A percentile compares a stretch with the other conserved stretches of the same genome.
Conservation (phyloP, 2,113 vertebrate genomes). For the Pteruthius melanotis region DNA sequence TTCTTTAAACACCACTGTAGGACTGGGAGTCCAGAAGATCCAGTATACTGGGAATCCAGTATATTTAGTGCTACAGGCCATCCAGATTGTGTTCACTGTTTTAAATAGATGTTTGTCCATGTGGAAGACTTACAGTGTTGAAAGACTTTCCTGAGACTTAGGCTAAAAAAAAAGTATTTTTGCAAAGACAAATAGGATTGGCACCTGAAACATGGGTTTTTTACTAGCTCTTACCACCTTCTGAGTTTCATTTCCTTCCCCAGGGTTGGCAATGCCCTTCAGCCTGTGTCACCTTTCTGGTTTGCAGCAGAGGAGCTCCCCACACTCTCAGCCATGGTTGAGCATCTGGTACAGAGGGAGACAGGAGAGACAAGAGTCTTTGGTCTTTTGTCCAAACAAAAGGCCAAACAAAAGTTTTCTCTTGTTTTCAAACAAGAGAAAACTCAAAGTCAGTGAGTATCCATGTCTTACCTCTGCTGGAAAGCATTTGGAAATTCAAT, state of each 20-base stretch:
- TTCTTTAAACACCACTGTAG: background rate
- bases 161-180: background rate
- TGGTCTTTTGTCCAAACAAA: too few species aligned
- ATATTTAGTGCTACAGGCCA: background rate
- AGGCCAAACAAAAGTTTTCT: too few species aligned
- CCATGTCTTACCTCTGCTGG: background rate
- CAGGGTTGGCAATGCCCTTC: fast-evolving
- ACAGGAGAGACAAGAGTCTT: too few species aligned
- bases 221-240: background rate
- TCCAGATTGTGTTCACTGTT: background rate
- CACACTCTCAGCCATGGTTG: too few species aligned
- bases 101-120: background rate
- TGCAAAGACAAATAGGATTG: background rate
- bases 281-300: background rate
- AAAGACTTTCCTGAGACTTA: background rate
- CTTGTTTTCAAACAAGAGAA: too few species aligned
- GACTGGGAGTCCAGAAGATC: background rate
- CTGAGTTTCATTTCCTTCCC: background rate
- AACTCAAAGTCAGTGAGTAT: background rate
- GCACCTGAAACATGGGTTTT: background rate
- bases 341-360: background rate
- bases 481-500: background rate
- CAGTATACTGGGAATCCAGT: too few species aligned
- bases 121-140: background rate
- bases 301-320: background rate